phyloP scores from a whole-genome alignment of 2,113 vertebrate genomes.

The Corythoichthys intestinalis region DNA sequence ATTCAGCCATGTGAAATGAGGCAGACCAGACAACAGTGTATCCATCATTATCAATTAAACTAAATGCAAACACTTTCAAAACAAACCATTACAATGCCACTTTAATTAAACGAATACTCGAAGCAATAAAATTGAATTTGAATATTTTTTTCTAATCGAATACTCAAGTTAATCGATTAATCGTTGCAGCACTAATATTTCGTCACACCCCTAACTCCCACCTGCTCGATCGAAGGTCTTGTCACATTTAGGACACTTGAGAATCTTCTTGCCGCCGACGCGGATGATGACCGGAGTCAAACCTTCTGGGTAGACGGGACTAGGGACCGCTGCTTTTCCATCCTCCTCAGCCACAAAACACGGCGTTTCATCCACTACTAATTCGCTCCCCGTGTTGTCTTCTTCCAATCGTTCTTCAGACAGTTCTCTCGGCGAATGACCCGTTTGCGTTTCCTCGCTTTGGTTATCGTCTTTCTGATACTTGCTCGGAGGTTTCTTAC shows the following conservation, averaged over 20 bases:
- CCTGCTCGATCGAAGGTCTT: conserved; percentile 96
- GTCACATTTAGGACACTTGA: conserved; percentile 93
- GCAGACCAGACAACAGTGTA: too few relatives aligned
- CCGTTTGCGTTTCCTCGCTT: conserved; percentile 9
- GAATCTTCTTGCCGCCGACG: conserved; percentile 82
- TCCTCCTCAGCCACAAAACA: conserved; percentile 57
- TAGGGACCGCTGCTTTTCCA: conserved; percentile 25
- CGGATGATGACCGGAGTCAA: conserved; percentile 84
- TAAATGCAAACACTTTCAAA: too few relatives aligned
- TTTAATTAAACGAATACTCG: too few relatives aligned
- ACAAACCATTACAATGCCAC: too few relatives aligned
- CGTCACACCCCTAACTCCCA: conserved; percentile 56
- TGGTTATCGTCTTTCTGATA: conserved; percentile 67
- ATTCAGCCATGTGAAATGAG: too few relatives aligned
- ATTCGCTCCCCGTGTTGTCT: conserved; percentile 3
- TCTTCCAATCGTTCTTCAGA: conserved; percentile 17
- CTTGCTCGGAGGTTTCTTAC: conserved; percentile 79
- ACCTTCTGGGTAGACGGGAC: conserved; percentile 76
- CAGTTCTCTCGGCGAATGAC: conserved; percentile 1
- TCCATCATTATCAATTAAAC: too few relatives aligned
- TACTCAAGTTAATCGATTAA: too few relatives aligned
- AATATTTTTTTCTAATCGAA: too few relatives aligned
- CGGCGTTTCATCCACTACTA: conserved; percentile 41
- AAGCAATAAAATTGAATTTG: too few relatives aligned
- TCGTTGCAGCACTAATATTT: too few relatives aligned